Conservation (phyloP, 2,113 vertebrate species). For the Myotis yumanensis region DNA sequence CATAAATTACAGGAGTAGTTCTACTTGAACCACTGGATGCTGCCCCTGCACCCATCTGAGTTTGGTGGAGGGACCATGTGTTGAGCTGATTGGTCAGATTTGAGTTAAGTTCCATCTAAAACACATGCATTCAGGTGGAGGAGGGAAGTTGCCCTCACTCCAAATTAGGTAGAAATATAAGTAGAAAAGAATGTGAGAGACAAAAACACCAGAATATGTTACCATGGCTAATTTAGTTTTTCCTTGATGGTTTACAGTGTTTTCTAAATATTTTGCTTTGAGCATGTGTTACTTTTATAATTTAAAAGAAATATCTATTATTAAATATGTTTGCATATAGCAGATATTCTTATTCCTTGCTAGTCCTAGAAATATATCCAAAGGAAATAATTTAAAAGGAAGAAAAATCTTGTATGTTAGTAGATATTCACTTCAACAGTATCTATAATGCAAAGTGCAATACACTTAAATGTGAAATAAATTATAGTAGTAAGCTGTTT, state of each 20-base stretch:
- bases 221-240: background rate
- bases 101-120: background rate
- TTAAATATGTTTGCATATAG: background rate
- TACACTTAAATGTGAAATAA: slow-evolving; percentile 16
- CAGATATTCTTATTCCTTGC: background rate
- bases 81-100: background rate
- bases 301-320: background rate
- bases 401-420: background rate
- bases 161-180: background rate
- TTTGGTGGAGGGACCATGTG: background rate
- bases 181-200: background rate
- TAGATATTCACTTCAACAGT: slow-evolving; percentile 6
- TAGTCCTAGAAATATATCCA: background rate
- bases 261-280: background rate
- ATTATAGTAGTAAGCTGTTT: background rate
- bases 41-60: background rate
- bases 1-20: background rate
- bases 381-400: slow-evolving; percentile 1
- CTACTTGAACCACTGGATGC: background rate
- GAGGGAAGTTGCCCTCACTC: background rate
- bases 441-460: background rate
- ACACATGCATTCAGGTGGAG: background rate
- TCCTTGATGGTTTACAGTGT: background rate
- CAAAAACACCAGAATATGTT: background rate
- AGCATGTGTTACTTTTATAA: background rate